phyloP scores from a whole-genome alignment of 2,113 vertebrate species.

The Hystrix cristata region DNA sequence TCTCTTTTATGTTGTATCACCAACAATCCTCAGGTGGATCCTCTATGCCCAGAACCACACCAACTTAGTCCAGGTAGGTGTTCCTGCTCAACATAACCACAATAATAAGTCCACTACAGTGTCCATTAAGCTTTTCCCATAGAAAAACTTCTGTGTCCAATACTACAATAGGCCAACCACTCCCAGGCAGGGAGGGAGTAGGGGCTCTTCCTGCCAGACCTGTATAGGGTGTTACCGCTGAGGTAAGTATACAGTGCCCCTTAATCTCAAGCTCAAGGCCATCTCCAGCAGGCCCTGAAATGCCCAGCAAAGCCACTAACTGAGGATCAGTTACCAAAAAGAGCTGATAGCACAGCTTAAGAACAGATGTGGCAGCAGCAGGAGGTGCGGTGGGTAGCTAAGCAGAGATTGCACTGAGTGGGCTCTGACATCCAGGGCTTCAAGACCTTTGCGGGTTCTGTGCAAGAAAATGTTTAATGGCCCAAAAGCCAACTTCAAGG shows the following conservation, averaged over 20 bases:
- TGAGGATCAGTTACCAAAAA: background rate
- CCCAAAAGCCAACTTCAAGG: background rate
- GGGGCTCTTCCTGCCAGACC: background rate
- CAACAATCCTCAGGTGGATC: too few species aligned
- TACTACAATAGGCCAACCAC: background rate
- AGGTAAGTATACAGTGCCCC: background rate
- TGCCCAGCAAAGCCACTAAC: background rate
- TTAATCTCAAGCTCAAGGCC: background rate
- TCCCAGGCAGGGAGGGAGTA: background rate
- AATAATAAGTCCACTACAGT: too few species aligned
- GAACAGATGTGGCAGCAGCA: background rate
- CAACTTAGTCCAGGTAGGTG: too few species aligned
- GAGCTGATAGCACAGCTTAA: background rate
- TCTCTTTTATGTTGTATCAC: too few species aligned
- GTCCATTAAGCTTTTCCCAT: background rate
- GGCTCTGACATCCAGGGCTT: background rate
- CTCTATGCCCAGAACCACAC: too few species aligned
- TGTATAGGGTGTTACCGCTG: background rate
- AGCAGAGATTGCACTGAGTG: background rate
- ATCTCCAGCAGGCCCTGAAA: background rate
- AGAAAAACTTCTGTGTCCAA: background rate
- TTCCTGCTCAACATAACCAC: too few species aligned
- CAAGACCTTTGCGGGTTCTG: background rate
- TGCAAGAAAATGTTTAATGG: background rate
- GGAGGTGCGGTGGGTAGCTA: background rate